A percentile compares a stretch with the other conserved stretches of the same genome.
Conservation (phyloP, 2,888 invertebrate genomes). For the Eucera pruinosa region DNA sequence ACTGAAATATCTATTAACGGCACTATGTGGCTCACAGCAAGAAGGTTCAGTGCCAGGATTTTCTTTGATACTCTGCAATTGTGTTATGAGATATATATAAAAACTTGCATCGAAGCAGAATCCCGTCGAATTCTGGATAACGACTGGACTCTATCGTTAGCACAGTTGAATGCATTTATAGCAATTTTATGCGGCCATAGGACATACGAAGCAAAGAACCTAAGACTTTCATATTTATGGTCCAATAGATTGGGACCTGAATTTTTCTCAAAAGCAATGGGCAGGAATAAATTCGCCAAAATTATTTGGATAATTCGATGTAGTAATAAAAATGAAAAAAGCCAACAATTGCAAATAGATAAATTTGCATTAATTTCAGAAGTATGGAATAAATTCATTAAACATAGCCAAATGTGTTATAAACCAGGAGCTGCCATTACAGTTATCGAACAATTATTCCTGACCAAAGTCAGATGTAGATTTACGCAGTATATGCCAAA, state of each 20-base stretch:
- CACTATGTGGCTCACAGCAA: slow-evolving; percentile 19
- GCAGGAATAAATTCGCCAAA: slow-evolving; percentile 14
- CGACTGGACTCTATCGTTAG: slow-evolving; percentile 16
- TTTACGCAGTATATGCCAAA: too few relatives aligned
- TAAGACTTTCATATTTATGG: slow-evolving; percentile 9
- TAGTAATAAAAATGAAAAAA: slow-evolving; percentile 14
- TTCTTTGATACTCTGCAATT: slow-evolving; percentile 23
- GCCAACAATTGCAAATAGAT: too few relatives aligned
- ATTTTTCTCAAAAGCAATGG: slow-evolving; percentile 3
- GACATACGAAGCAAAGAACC: background rate
- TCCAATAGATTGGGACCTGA: background rate
- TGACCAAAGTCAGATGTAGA: too few relatives aligned
- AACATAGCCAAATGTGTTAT: slow-evolving; percentile 23
- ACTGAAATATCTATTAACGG: slow-evolving; percentile 20
- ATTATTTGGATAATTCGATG: slow-evolving; percentile 6
- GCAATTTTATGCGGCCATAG: slow-evolving; percentile 12
- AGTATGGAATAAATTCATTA: background rate
- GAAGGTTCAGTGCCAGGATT: slow-evolving; percentile 16
- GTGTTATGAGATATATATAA: slow-evolving; percentile 32
- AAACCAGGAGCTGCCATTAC: slow-evolving; percentile 11
- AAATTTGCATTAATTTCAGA: too few relatives aligned
- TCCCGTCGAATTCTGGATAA: slow-evolving; percentile 23
- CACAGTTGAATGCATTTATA: slow-evolving; percentile 9
- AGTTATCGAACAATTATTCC: background rate
- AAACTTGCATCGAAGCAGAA: slow-evolving; percentile 35